Base-by-base conservation (phyloP, 2,797 vertebrate genomes). In the Gorsachius magnificus region DNA sequence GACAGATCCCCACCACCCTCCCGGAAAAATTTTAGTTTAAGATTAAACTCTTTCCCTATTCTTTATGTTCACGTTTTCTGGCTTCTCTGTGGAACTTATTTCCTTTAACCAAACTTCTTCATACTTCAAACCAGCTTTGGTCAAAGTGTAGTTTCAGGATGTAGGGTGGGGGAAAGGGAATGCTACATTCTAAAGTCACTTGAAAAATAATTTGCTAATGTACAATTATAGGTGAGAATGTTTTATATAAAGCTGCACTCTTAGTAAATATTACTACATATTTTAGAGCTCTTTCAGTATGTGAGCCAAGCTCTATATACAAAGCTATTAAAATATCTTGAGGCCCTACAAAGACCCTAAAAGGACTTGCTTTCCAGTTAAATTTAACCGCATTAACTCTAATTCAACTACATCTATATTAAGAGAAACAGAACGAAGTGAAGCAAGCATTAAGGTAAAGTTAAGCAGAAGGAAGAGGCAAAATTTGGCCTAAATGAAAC, bases 151-250 rank as follows among this genome's bases (percentile, higher is more conserved):
- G 6, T 65, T 89, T 76, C 13, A 26, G 14, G 35, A 9, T 43
- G 1, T 14, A 10, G 16, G 5, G 13, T 63, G 3, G 5, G 24
- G 24, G 4, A 46, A 79, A 38, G 14, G 16, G 9, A 68, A 64
- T 46, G 9, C 18, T 35, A 2, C 13, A 0, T 31, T 56, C 16
- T 13, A 7, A 81, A 75, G 9, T 31, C 5, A 63, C 41, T 14
- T 17, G 7, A 65, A 25, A 61, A 92, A 26, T 9, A 20, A 9
- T n/a, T 18, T 13, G 1, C 9, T 20, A 31, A 25, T 0, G 0
- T 11, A 43, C 13, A 19, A 46, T 15, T 58, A 11, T 5, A 57
- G 41, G 20, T 71, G 36, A 61, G 22, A 68, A 35, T 29, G 25
- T 45, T 89, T 81, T 60, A 6, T 48, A 5, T 7, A 29, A 14